Conservation (phyloP, 2,113 vertebrate genomes). For the Lontra canadensis region DNA sequence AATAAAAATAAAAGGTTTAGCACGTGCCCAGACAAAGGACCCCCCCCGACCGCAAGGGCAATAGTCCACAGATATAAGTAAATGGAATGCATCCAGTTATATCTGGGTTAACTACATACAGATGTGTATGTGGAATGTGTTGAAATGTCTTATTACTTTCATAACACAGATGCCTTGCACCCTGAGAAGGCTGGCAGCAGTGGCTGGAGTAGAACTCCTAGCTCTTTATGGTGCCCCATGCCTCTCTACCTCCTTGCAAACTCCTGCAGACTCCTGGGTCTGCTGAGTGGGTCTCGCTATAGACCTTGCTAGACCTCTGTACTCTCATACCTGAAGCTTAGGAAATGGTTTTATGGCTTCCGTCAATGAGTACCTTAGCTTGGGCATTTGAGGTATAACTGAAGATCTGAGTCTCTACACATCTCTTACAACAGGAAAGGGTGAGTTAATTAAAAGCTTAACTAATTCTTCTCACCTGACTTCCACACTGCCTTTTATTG, state of each 20-base stretch:
- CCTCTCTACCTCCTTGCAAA: not conserved
- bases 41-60: not conserved
- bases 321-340: not conserved
- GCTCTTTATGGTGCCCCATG: not conserved
- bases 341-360: not conserved
- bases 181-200: not conserved
- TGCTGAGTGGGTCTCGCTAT: not conserved
- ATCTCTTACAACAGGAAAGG: not conserved
- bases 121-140: not conserved
- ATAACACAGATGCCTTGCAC: not conserved
- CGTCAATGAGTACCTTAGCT: not conserved
- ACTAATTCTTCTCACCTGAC: conserved; percentile 51
- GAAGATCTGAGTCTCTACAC: not conserved
- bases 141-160: not conserved
- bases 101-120: not conserved
- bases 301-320: not conserved
- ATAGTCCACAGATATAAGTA: not conserved
- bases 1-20: not conserved
- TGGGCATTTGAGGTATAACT: not conserved
- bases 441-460: conserved; percentile 70
- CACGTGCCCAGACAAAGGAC: not conserved
- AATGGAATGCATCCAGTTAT: not conserved
- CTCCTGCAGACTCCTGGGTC: not conserved
- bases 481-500: conserved; percentile 13
- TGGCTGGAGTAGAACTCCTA: not conserved